Conservation (phyloP, 2,113 vertebrate genomes). For the Leuciscus idus region DNA sequence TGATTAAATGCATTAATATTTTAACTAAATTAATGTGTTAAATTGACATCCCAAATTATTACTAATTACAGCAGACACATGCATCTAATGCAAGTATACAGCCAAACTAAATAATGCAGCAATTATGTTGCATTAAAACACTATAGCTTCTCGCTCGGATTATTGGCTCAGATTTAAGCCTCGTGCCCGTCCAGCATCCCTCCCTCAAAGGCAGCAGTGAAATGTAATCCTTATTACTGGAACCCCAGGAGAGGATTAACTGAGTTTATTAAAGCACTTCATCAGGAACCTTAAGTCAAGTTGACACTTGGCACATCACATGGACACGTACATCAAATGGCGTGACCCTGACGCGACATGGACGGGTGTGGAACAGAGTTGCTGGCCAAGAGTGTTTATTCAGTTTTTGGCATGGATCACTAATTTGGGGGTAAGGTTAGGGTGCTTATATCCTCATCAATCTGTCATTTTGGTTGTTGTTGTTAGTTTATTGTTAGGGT, state of each 20-base stretch:
- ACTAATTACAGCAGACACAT: neutral
- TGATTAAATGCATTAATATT: neutral
- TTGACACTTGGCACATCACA: slow-evolving; percentile 77
- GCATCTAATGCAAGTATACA: neutral
- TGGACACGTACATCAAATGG: slow-evolving; percentile 74
- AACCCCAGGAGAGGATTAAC: slow-evolving; percentile 76
- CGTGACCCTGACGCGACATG: slow-evolving; percentile 70
- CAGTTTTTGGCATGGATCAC: neutral
- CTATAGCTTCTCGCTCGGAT: slow-evolving; percentile 54
- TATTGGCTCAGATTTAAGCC: slow-evolving; percentile 62
- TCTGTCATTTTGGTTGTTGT: neutral
- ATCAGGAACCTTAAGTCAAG: slow-evolving; percentile 68
- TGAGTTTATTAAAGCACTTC: slow-evolving; percentile 77
- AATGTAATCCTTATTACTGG: slow-evolving; percentile 78
- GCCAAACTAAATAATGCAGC: neutral
- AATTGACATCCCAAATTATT: neutral
- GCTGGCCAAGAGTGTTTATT: neutral
- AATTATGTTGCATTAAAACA: slow-evolving; percentile 32
- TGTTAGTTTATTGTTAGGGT: neutral
- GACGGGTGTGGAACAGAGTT: slow-evolving; percentile 44
- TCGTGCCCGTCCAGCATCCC: slow-evolving; percentile 70
- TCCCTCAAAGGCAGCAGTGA: slow-evolving; percentile 66
- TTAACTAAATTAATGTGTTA: neutral
- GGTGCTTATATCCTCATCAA: neutral
- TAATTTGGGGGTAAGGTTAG: neutral